phyloP scores from a whole-genome alignment of 2,113 vertebrate genomes.

The Odocoileus virginianus region DNA sequence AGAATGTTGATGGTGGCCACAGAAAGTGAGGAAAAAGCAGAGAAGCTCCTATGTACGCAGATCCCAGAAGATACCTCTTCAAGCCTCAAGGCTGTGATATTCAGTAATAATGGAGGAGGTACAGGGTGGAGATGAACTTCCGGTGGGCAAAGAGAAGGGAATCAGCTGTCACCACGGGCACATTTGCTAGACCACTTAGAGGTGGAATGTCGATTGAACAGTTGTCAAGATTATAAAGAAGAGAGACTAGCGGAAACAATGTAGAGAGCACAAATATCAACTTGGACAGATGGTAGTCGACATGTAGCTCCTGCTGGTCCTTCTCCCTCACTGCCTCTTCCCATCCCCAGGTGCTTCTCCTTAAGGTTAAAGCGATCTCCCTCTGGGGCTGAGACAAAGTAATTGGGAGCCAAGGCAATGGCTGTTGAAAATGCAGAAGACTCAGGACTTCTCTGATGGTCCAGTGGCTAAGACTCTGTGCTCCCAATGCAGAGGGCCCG shows the following conservation, averaged over 20 bases:
- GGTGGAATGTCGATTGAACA: background rate
- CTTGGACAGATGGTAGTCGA: background rate
- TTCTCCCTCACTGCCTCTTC: background rate
- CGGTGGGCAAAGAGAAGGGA: background rate
- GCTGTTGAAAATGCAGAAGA: background rate
- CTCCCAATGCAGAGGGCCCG: background rate
- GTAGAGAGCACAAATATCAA: background rate
- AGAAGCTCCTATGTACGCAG: background rate
- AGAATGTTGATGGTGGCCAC: background rate
- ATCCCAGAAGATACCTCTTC: background rate
- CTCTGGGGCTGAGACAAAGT: background rate
- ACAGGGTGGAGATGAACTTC: background rate
- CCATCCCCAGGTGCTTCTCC: background rate
- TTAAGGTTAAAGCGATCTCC: background rate
- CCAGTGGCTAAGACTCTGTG: background rate
- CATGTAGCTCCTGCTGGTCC: background rate
- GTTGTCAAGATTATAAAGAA: background rate
- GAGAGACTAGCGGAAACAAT: background rate
- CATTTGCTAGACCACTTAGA: background rate
- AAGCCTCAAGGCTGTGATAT: background rate
- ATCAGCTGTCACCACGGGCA: background rate
- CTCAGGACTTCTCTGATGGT: background rate
- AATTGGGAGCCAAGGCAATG: background rate
- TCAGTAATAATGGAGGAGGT: background rate
- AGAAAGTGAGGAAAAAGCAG: background rate